Percentiles rank a stretch among this genome's conserved stretches.
phyloP scores from a whole-genome alignment of 2,797 vertebrate species.

The Ceryle rudis region DNA sequence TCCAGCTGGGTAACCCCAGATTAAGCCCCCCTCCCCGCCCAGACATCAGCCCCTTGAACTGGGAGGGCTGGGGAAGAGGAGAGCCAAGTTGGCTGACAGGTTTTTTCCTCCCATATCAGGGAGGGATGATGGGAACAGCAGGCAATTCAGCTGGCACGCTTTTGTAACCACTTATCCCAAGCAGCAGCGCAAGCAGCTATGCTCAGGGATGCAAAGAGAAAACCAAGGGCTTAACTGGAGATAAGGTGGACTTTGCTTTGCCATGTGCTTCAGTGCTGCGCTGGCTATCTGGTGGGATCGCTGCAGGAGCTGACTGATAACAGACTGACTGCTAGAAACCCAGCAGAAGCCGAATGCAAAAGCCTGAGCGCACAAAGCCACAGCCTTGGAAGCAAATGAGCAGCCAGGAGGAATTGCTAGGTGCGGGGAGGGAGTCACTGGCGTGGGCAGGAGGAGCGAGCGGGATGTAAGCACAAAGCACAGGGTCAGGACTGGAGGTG shows the following conservation, averaged over 20 bases:
- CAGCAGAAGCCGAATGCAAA: not conserved
- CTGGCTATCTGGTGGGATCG: not conserved
- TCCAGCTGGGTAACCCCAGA: not conserved
- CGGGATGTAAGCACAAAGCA: not conserved
- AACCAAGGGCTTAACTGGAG: not conserved
- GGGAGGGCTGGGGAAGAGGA: not conserved
- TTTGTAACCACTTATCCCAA: not conserved
- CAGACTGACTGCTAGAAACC: not conserved
- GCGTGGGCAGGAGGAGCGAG: rapidly evolving
- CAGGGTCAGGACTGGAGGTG: not conserved
- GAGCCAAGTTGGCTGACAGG: not conserved
- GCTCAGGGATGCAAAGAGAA: not conserved
- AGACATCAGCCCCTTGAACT: not conserved
- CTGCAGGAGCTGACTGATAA: constrained; percentile 9
- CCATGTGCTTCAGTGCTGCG: not conserved
- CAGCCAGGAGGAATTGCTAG: not conserved
- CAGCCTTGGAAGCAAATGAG: not conserved
- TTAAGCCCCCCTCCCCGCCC: not conserved
- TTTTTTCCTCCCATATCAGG: not conserved
- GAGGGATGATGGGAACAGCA: not conserved
- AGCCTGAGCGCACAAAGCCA: not conserved
- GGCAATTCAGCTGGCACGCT: not conserved
- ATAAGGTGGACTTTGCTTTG: constrained; percentile 5
- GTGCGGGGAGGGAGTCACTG: not conserved
- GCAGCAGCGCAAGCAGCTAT: not conserved